These are phyloP conservation scores for Agrilus mali DNA, from an alignment of 2,888 invertebrate genomes.

Conservation along the genomic window DNA sequence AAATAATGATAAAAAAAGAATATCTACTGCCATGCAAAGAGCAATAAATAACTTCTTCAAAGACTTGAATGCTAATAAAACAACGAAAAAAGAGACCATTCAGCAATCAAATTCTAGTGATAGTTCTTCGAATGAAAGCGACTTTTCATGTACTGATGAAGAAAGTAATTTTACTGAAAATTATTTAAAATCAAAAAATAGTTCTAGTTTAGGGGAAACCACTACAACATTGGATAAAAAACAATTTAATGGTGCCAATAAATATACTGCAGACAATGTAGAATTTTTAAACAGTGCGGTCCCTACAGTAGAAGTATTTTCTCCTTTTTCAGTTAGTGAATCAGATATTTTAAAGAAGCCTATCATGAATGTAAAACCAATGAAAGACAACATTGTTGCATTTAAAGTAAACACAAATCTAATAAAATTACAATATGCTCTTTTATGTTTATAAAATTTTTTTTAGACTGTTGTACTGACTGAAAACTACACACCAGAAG, in stretches of 20 bases:
- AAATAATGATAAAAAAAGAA: background rate
- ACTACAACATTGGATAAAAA: background rate
- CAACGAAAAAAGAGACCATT: background rate
- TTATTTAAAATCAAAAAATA: background rate
- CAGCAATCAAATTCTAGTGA: no score
- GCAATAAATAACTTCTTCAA: background rate
- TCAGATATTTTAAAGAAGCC: constrained; percentile 12
- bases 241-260: background rate
- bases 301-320: background rate
- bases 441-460: constrained; percentile 2
- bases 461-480: constrained; percentile 29
- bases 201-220: background rate
- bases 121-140: no score
- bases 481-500: constrained; percentile 29
- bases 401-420: constrained; percentile 21
- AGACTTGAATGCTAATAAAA: background rate
- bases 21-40: constrained; percentile 6
- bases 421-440: no score
- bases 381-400: constrained; percentile 16
- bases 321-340: background rate
- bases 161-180: background rate
- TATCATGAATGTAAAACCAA: constrained; percentile 10
- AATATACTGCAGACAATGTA: background rate
- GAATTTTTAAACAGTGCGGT: background rate
- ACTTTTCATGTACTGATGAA: no score